A percentile compares a stretch with the other conserved stretches of the same genome.
phyloP scores from a whole-genome alignment of 2,797 vertebrate genomes.

The Amphiprion clarkii region DNA sequence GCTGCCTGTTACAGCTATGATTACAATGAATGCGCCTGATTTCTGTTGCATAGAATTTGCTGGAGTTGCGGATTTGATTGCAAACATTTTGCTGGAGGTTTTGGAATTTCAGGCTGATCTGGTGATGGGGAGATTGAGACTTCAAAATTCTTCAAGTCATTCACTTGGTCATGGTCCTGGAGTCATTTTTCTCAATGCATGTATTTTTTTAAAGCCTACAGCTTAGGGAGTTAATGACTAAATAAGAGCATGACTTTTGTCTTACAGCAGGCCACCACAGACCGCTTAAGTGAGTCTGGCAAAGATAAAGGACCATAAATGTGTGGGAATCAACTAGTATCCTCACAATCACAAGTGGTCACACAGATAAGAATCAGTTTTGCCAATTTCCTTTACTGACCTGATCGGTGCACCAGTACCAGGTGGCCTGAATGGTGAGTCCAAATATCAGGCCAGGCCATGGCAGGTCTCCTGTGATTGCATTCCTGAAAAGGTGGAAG shows the following conservation, averaged over 20 bases:
- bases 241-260: slow-evolving; percentile 44
- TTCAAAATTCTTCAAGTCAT: too few species aligned
- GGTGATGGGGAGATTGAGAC: too few species aligned
- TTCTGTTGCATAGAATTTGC: too few species aligned
- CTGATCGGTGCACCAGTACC: slow-evolving; percentile 99
- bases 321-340: slow-evolving; percentile 28
- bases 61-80: too few species aligned
- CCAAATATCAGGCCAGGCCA: slow-evolving; percentile 94
- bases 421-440: slow-evolving; percentile 87
- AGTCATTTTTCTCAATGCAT: too few species aligned
- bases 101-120: too few species aligned
- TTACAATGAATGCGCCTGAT: too few species aligned
- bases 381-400: slow-evolving; percentile 73
- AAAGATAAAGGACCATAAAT: slow-evolving; percentile 12
- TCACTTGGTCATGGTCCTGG: too few species aligned
- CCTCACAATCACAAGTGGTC: neutral
- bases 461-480: slow-evolving; percentile 89
- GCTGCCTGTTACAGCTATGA: too few species aligned
- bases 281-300: slow-evolving; percentile 28
- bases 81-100: too few species aligned
- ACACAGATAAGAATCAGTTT: neutral
- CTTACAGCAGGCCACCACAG: slow-evolving; percentile 3
- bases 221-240: neutral
- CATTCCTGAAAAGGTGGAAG: slow-evolving; percentile 92
- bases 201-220: too few species aligned